phyloP scores from a whole-genome alignment of 2,113 vertebrate genomes.

The Dromiciops gliroides region DNA sequence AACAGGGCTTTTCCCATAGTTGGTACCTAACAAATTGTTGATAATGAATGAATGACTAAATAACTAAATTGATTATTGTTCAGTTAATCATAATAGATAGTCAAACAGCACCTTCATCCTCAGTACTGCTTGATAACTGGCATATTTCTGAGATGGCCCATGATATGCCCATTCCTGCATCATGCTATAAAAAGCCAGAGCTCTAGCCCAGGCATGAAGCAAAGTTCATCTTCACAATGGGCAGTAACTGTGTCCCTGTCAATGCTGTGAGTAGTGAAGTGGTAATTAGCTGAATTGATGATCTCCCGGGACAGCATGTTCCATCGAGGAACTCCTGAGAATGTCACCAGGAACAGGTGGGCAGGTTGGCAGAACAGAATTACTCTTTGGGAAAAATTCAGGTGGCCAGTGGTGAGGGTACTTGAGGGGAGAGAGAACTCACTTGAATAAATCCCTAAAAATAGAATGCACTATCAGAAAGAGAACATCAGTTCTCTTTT shows the following conservation, averaged over 20 bases:
- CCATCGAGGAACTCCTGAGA: not conserved
- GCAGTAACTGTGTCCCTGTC: not conserved
- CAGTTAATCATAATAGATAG: not conserved
- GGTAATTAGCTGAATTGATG: slow-evolving; percentile 67
- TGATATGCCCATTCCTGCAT: not conserved
- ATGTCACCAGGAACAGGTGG: slow-evolving; percentile 51
- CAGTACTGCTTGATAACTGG: not conserved
- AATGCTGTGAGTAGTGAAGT: slow-evolving; percentile 43
- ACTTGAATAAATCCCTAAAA: not conserved
- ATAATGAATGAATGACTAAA: not conserved
- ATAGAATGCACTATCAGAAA: not conserved
- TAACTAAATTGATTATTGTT: not conserved
- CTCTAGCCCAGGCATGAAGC: not conserved
- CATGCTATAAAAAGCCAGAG: not conserved
- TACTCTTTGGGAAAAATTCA: slow-evolving; percentile 63
- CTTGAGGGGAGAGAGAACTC: not conserved
- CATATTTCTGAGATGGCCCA: not conserved
- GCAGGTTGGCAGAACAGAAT: not conserved
- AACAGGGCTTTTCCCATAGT: not conserved
- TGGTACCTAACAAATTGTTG: not conserved
- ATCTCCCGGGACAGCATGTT: not conserved
- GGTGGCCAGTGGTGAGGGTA: not conserved
- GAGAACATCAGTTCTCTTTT: not conserved
- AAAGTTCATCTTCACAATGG: not conserved
- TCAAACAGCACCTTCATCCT: not conserved